Evolutionary conservation across 2,797 vertebrate species (phyloP), one percentile per base, ranked within the genome.

Genomic region (Iguana delicatissima): DNA sequence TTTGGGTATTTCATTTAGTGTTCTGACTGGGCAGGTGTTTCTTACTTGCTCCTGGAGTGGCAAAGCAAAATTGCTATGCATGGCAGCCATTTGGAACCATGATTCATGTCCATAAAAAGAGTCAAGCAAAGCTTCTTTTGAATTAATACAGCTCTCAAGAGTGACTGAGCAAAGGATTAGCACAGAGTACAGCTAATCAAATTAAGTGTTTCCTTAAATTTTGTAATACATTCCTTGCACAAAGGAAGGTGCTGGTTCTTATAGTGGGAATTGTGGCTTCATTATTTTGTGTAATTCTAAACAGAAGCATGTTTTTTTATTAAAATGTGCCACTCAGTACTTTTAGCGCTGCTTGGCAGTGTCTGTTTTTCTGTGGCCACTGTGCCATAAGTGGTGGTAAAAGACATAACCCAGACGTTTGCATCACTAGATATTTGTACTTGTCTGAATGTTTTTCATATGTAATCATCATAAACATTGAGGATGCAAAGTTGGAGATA

Each of bases 191-290:
- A 87, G 85, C 95, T 95, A 95, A 97, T 97, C 96, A 96, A 96
- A 96, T 97, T 95, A 97, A 96, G 90, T 93, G 90, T 94, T 96
- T 94, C 94, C 95, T 95, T 95, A 94, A 95, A 93, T 89, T 91
- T 91, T 96, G 89, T 96, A 94, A 96, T 94, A 92, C 46, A 1
- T 96, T 96, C 94, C 94, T 95, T 95, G 80, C 91, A 96, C 91
- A 96, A 95, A 96, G 76, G 81, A 88, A 93, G 96, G 87, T 89
- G 92, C 73, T 95, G 12, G 0, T 95, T 90, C 93, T 94, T 95
- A 93, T 80, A 93, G 90, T 74, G 92, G 81, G 93, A 94, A 93
- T 91, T 93, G 91, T 90, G 91, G 86, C 93, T 93, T 87, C 87
- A 86, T 94, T 96, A 64, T 92, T 85, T 94, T 95, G 91, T 0